phyloP scores from a whole-genome alignment of 2,113 vertebrate species.

The Periophthalmus modestus region DNA sequence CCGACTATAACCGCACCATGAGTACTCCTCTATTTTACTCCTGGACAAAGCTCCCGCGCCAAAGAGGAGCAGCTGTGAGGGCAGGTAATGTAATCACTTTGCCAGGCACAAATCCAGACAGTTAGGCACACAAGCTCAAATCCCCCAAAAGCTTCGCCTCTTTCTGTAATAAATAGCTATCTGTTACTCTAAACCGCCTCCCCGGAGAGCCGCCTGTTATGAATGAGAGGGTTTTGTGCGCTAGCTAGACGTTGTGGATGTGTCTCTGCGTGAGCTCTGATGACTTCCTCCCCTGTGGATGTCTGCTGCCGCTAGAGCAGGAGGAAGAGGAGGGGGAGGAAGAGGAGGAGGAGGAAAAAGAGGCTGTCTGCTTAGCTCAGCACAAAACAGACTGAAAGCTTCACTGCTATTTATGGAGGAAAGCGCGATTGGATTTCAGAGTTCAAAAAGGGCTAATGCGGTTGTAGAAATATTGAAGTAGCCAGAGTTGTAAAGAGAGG shows the following conservation, averaged over 20 bases:
- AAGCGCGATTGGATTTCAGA: conserved; percentile 17
- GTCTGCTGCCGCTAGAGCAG: conserved; percentile 21
- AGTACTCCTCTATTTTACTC: conserved; percentile 4
- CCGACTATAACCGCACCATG: conserved; percentile 3
- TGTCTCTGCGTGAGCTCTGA: conserved; percentile 34
- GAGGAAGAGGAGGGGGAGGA: conserved; percentile 24
- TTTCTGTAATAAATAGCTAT: conserved; percentile 61
- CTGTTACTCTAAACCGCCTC: conserved; percentile 52
- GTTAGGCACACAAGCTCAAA: conserved; percentile 13
- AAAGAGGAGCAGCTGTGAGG: not conserved
- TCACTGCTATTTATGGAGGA: conserved; percentile 48
- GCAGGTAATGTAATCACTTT: conserved; percentile 5
- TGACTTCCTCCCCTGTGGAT: conserved; percentile 47
- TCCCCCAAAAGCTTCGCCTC: conserved; percentile 52
- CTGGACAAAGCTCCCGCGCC: conserved; percentile 7
- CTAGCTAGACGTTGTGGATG: conserved; percentile 11
- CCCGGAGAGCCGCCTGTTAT: conserved; percentile 41
- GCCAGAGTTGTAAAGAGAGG: no score
- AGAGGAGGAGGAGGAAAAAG: conserved; percentile 10
- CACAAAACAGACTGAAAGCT: conserved; percentile 49
- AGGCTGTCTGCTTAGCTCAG: conserved; percentile 59
- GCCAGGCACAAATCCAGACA: conserved; percentile 3
- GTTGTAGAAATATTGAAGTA: not conserved
- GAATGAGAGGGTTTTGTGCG: conserved; percentile 39
- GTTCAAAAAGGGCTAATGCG: conserved; percentile 28